Evolutionary conservation across 1,140 invertebrate genomes (phyloP).

Genomic region (Drosophila bocqueti): DNA sequence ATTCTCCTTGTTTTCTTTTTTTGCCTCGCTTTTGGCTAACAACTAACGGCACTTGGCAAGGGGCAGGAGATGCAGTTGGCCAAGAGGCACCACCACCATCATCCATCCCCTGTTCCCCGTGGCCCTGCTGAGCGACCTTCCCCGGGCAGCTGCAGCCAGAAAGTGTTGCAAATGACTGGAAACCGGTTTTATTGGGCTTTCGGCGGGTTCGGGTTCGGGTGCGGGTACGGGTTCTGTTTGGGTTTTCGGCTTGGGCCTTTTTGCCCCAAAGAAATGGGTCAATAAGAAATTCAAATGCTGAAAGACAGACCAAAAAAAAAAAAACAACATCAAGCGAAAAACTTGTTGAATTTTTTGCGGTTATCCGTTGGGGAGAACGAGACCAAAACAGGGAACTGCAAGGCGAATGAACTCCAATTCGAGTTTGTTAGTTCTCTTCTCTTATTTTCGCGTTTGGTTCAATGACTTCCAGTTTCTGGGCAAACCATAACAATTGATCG

Average conservation of each 20-base stretch:
- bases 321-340: constrained; percentile 16
- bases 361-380: constrained; percentile 29
- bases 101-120: neutral
- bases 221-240: constrained; percentile 17
- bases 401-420: constrained; percentile 51
- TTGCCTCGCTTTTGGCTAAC: constrained; percentile 36
- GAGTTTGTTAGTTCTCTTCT: constrained; percentile 29
- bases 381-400: constrained; percentile 48
- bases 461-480: constrained; percentile 34
- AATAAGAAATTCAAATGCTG: constrained; percentile 72
- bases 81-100: constrained; percentile 16
- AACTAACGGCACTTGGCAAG: constrained; percentile 48
- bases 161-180: constrained; percentile 63
- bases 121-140: constrained; percentile 39
- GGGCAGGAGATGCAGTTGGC: constrained; percentile 53
- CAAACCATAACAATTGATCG: constrained; percentile 46
- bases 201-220: constrained; percentile 17
- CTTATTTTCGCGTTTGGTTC: constrained; percentile 33
- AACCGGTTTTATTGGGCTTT: constrained; percentile 57
- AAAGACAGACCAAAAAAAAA: constrained; percentile 10
- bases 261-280: constrained; percentile 67
- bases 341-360: constrained; percentile 49
- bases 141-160: constrained; percentile 51
- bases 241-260: constrained; percentile 31
- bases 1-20: constrained; percentile 18